Evolutionary conservation across 30 jellyfish, hydroid and myxozoan genomes (phyloP), one percentile per base, ranked within the genome.

Genomic region (Aurelia aurita): DNA sequence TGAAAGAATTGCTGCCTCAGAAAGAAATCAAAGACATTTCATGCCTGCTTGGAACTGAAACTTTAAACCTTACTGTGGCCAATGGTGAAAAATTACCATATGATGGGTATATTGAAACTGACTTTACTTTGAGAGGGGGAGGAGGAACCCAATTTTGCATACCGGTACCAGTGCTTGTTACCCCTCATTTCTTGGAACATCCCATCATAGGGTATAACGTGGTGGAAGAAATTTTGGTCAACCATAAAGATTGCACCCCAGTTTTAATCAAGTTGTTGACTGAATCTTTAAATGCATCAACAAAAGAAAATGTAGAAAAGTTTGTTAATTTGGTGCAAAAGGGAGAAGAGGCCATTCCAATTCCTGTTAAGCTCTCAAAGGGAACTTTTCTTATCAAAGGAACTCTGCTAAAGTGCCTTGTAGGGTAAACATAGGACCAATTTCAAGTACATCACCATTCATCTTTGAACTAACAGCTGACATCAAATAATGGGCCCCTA

Each of bases 141-240:
- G 34, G 32, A 3, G 54, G 34, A 54, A 54, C 26, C 26, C 65
- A 21, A 34, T 54, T 54, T 62, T 6, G 79, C 39, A 21, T 80
- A 19, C 13, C 44, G 10, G 82, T 65, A 21, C 90, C 90, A 11
- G 65, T 80, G 18, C 58, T 80, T 29, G 82, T 80, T 4, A 64
- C 84, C 25, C 47, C 54, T 10, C 61, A 62, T 15, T 45, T 13
- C 39, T 3, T 80, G 22, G 49, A 49, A 8, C 25, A 25, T 29
- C 82, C 90, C 27, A 60, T 63, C 16, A 67, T 80, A 45, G 90
- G 84, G 0, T 62, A 79, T 49, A 79, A 79, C 26, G 90, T 59
- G 0, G 62, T 79, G 32, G 84, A 64, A 31, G 74, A 61, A 80
- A 18, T 54, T 3, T 63, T 34, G 43, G 57, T 80, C 16, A 80